Evolutionary conservation across 2,888 invertebrate genomes (phyloP).

Genomic region (Shargacucullia verbasci): DNA sequence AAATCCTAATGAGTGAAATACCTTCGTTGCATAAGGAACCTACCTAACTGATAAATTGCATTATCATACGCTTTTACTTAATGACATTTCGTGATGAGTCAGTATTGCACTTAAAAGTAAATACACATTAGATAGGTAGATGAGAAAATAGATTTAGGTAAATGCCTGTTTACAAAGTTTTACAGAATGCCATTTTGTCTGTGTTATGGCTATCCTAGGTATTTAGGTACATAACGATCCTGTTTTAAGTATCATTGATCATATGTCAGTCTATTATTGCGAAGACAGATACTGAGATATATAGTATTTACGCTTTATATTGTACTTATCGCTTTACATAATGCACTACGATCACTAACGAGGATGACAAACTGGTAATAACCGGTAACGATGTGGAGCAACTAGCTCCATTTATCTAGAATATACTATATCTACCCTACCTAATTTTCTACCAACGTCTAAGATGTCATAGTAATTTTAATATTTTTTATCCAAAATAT

Average conservation of each 20-base stretch:
- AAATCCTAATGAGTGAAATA: no score
- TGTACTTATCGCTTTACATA: conserved; percentile 10
- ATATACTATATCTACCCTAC: conserved; percentile 36
- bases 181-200: no score
- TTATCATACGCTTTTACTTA: no score
- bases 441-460: conserved; percentile 22
- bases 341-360: conserved; percentile 61
- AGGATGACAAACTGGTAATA: conserved; percentile 71
- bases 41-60: no score
- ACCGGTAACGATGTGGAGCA: conserved; percentile 82
- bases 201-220: no score
- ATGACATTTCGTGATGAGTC: no score
- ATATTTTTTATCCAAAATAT: neutral
- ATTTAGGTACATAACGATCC: no score
- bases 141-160: no score
- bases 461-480: conserved; percentile 4
- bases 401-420: conserved; percentile 69
- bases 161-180: no score
- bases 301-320: conserved; percentile 48
- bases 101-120: no score
- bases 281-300: conserved; percentile 16
- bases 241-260: neutral
- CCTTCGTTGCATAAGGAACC: no score
- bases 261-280: conserved; percentile 23
- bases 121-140: no score